Percentiles rank a stretch among this genome's conserved stretches.
Evolutionary conservation across 2,888 invertebrate genomes (phyloP).

Genomic region (Lottia gigantea): DNA sequence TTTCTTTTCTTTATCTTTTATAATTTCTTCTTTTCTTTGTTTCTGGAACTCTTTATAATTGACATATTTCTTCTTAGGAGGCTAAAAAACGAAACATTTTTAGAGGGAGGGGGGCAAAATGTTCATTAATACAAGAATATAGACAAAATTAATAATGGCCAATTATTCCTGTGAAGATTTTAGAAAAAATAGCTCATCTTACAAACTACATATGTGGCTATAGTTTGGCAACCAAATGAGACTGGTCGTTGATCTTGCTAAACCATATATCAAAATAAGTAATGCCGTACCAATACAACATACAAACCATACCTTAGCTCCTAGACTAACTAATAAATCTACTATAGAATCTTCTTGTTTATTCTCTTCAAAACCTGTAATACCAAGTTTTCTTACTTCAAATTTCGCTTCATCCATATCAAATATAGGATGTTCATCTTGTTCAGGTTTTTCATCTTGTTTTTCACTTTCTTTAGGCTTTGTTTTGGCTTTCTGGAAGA

Average conservation of each 20-base stretch:
- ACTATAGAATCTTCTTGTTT: conserved; percentile 84
- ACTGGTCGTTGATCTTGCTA: too few species aligned
- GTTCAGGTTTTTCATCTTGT: neutral
- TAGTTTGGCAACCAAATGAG: too few species aligned
- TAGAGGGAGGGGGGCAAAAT: too few species aligned
- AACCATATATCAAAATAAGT: too few species aligned
- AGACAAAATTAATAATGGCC: too few species aligned
- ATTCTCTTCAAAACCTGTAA: conserved; percentile 78
- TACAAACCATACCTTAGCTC: conserved; percentile 74
- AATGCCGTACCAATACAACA: neutral
- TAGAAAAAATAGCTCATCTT: too few species aligned
- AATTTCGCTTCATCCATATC: conserved; percentile 82
- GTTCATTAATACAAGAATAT: too few species aligned
- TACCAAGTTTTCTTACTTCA: conserved; percentile 87
- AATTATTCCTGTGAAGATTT: too few species aligned
- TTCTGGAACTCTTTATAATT: conserved; percentile 47
- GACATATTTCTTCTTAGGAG: conserved; percentile 37
- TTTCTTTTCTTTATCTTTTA: conserved; percentile 34
- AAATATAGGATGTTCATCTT: conserved; percentile 56
- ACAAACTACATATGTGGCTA: too few species aligned
- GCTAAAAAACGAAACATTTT: conserved; percentile 35
- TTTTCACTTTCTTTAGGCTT: neutral
- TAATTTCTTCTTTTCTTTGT: conserved; percentile 36
- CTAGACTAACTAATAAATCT: conserved; percentile 82
- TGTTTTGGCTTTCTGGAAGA: too few species aligned